phyloP scores from a whole-genome alignment of 2,888 invertebrate genomes.

The Lasioglossum oenotherae region DNA sequence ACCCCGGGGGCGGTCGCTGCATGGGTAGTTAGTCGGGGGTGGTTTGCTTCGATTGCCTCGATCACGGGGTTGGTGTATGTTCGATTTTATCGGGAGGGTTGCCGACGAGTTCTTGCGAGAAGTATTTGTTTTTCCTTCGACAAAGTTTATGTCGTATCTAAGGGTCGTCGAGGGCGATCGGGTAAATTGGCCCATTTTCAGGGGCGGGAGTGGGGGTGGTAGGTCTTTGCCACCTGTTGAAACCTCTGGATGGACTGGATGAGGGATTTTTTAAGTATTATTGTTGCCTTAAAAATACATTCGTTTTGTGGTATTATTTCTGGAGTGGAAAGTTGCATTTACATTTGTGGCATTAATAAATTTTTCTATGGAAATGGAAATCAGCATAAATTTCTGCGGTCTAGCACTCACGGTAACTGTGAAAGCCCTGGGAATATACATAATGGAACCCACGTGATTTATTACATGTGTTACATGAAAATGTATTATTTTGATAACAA shows the following conservation, averaged over 20 bases:
- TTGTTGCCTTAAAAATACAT: not conserved
- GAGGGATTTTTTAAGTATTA: not conserved
- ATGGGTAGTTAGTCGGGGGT: not conserved
- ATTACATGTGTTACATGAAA: not conserved
- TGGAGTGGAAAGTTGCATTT: no score
- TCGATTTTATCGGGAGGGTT: not conserved
- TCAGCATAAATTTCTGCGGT: not conserved
- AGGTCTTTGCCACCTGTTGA: not conserved
- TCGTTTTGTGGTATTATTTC: not conserved
- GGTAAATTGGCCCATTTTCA: not conserved
- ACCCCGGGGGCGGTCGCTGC: not conserved
- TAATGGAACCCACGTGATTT: not conserved
- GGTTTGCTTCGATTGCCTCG: not conserved
- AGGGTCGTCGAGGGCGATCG: not conserved
- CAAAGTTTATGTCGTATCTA: not conserved
- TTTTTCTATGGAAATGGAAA: not conserved
- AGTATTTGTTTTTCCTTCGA: not conserved
- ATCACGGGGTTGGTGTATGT: not conserved
- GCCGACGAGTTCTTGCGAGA: not conserved
- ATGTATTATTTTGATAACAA: not conserved
- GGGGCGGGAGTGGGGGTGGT: not conserved
- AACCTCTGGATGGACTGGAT: not conserved
- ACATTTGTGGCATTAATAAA: not conserved
- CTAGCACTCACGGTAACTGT: not conserved
- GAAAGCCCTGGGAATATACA: not conserved